Evolutionary conservation across 2,113 vertebrate genomes (phyloP), one percentile per base, ranked within the genome.

Genomic region (Percina caprodes): DNA sequence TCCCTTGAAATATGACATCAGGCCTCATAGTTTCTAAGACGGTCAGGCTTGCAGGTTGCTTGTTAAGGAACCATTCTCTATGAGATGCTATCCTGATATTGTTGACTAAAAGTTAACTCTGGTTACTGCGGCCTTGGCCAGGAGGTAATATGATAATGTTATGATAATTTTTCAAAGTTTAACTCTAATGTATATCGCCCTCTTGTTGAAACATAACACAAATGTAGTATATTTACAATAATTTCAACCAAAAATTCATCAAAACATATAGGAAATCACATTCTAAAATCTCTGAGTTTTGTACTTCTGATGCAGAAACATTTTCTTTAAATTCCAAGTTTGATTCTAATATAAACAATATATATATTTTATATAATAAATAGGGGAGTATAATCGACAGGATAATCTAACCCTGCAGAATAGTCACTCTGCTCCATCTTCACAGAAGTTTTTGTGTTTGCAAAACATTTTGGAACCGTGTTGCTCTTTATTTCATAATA

Each of bases 401-500:
- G 46, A 48, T 48, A 48, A 21, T 56, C 16, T 42, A 2, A n/a
- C 15, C 30, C 18, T 19, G 15, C 35, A 45, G n/a, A 58, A 26
- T 13, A 3, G 13, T 45, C 12, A 23, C n/a, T 58, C 6, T 21
- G 21, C 7, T 0, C 2, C 12, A 15, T 54, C 15, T 33, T 35
- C 46, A 6, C 33, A 21, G 23, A 30, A 1, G 12, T 54, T 3
- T 54, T 35, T 52, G 35, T 13, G 19, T 33, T 24, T 35, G 13
- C 23, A 76, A 58, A 70, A 52, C 11, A 61, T n/a, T 52, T 70
- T 2, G 35, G 51, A 33, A 30, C 48, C 6, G 0, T 19, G 52
- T 62, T 72, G 49, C 19, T 84, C n/a, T 83, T 66, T 77, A 77
- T 74, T 77, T 80, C 21, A 77, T 73, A 79, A 55, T 24, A 82